Evolutionary conservation across 1,140 invertebrate species (phyloP).

Genomic region (Tribolium castaneum): DNA sequence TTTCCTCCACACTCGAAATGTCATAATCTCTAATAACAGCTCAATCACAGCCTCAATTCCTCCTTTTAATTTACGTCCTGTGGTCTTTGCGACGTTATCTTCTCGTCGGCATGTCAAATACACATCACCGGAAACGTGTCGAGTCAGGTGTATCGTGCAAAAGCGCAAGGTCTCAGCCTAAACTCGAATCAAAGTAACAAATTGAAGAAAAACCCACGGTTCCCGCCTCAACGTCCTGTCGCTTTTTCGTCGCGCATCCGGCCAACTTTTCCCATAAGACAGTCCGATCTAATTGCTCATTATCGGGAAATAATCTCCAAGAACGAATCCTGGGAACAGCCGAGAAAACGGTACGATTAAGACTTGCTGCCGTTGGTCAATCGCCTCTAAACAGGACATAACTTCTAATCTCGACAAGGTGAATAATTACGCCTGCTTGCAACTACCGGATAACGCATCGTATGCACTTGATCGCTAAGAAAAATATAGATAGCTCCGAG

Average conservation of each 20-base stretch:
- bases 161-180: neutral
- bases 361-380: constrained; percentile 4
- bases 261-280: neutral
- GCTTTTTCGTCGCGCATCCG: neutral
- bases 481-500: constrained; percentile 13
- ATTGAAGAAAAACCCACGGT: neutral
- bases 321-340: constrained; percentile 5
- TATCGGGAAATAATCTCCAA: neutral
- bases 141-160: neutral
- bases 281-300: neutral
- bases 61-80: neutral
- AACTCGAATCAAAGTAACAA: neutral
- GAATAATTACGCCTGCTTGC: constrained; percentile 13
- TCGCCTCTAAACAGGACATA: constrained; percentile 26
- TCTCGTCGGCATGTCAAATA: neutral
- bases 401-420: constrained; percentile 19
- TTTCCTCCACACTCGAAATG: neutral
- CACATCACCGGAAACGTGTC: neutral
- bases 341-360: constrained; percentile 14
- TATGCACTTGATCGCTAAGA: neutral
- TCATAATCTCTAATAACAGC: neutral
- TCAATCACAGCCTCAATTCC: neutral
- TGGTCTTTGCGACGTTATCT: neutral
- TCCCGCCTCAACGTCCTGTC: neutral
- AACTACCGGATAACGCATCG: constrained; percentile 22